A percentile compares a stretch with the other conserved stretches of the same genome.
Evolutionary conservation across 2,797 vertebrate genomes (phyloP).

Genomic region (Phaenicophaeus curvirostris): DNA sequence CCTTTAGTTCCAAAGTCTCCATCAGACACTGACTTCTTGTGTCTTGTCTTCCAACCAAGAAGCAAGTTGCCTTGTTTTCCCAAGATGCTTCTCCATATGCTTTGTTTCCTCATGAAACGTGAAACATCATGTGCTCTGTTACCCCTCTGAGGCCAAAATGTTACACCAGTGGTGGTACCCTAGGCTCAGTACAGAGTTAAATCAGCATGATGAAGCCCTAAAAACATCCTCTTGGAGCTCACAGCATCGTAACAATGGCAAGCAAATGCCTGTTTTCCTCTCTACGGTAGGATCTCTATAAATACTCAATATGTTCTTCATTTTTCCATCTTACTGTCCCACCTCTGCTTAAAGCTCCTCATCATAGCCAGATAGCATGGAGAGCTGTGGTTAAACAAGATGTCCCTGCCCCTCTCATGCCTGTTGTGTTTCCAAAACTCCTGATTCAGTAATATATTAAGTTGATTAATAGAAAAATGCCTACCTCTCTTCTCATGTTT

Average conservation of each 20-base stretch:
- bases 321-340: neutral
- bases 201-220: neutral
- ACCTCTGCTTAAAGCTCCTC: neutral
- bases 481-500: conserved; percentile 40
- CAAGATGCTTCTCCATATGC: neutral
- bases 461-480: conserved; percentile 39
- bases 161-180: neutral
- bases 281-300: neutral
- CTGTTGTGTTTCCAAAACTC: neutral
- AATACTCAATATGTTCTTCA: neutral
- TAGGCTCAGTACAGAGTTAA: neutral
- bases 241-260: rapidly evolving
- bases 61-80: neutral
- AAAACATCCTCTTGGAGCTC: neutral
- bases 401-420: neutral
- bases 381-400: neutral
- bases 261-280: neutral
- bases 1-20: neutral
- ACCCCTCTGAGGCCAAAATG: neutral
- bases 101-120: neutral
- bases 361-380: neutral
- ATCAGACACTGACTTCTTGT: neutral
- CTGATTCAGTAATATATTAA: neutral
- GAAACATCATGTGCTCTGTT: neutral
- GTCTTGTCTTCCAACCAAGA: neutral